Base-by-base conservation (phyloP, 2,797 vertebrate genomes). In the Chiloscyllium punctatum region DNA sequence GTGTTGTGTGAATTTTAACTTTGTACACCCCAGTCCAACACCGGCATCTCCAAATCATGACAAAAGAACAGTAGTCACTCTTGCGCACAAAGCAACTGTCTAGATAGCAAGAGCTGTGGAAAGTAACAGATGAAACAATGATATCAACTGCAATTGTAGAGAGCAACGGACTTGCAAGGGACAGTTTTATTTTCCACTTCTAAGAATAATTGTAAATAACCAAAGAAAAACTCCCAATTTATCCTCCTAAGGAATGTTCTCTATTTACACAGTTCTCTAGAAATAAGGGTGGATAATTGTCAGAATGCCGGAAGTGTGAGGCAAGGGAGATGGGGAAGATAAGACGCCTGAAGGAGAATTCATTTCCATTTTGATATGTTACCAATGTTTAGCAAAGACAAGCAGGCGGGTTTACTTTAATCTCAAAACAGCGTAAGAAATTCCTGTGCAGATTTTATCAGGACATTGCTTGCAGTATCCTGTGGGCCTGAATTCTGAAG, bases 371-470 rank as follows among this genome's bases (percentile, higher is more conserved):
- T 92, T 68, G n/a, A 92, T 69, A 92, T 37, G 90, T 92, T 92
- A 92, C 62, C 68, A 92, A 69, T 69, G n/a, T 69, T 92, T n/a
- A 92, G 62, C 23, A 23, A n/a, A 69, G n/a, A 92, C 88, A 68
- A 66, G 57, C 57, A 91, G 57, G 0, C 53, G 15, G 18, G 53
- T 90, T n/a, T 57, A 68, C 90, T 23, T 92, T 68, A n/a, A 68
- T 68, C 62, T 92, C 33, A 37, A 84, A 92, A 92, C n/a, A 25
- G 66, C 62, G 42, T 92, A 69, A 92, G 90, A 92, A 42, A 68
- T 66, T 92, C 90, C 66, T 68, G 7, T 69, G 90, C 3, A 42
- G 62, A 69, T 92, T 92, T 92, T 53, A 92, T 69, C 90, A 42
- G n/a, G 3, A 3, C 48, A 68, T 37, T 37, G 90, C 90, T 69